Conservation (phyloP, 2,797 vertebrate species). For the Anabacerthia variegaticeps region DNA sequence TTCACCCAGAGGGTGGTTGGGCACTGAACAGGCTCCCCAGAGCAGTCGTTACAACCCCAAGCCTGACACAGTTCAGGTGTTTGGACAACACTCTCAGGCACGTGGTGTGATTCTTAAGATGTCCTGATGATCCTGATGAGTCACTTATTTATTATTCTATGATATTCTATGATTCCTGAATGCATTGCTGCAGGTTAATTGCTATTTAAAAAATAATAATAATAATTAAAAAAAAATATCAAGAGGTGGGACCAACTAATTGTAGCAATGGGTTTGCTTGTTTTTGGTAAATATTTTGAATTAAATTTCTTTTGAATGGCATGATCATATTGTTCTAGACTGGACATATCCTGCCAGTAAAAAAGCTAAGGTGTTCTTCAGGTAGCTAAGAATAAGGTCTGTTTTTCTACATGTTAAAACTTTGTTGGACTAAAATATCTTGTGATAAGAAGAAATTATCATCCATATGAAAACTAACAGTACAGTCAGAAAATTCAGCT, state of each 20-base stretch:
- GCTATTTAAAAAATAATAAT: too few species aligned
- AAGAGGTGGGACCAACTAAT: accelerated
- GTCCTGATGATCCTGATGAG: not conserved
- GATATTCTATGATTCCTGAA: not conserved
- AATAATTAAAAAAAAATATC: too few species aligned
- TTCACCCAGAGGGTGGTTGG: accelerated
- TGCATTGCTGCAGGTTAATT: not conserved
- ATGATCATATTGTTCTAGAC: not conserved
- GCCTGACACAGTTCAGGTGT: not conserved
- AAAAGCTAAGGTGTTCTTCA: not conserved
- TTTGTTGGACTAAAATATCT: not conserved
- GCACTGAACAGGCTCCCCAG: not conserved
- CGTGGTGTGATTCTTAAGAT: too few species aligned
- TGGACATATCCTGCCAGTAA: not conserved
- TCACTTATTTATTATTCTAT: not conserved
- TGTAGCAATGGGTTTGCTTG: accelerated
- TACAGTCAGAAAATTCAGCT: not conserved
- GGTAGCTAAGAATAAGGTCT: not conserved
- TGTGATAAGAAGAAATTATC: not conserved
- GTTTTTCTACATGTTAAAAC: not conserved
- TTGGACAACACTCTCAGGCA: not conserved
- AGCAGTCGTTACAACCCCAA: not conserved
- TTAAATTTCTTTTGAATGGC: not conserved
- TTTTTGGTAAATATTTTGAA: not conserved
- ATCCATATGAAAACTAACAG: not conserved